Evolutionary conservation across 2,113 vertebrate genomes (phyloP).

Genomic region (Plectropomus leopardus): DNA sequence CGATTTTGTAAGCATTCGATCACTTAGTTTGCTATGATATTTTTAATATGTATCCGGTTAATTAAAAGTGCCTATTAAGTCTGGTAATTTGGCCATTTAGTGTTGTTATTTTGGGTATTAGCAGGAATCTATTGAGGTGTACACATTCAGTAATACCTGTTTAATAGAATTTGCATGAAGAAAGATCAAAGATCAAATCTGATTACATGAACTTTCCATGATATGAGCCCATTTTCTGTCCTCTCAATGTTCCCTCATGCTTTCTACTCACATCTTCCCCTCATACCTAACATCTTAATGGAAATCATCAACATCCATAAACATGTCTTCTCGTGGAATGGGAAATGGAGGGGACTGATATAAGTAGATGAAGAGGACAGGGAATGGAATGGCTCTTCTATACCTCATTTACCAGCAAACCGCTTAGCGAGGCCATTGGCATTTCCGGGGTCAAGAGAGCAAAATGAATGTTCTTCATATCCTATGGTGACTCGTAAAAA

Average conservation of each 20-base stretch:
- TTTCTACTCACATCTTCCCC: slow-evolving; percentile 46
- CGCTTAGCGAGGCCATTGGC: slow-evolving; percentile 81
- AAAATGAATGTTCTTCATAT: slow-evolving; percentile 74
- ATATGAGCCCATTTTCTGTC: slow-evolving; percentile 41
- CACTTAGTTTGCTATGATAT: slow-evolving; percentile 12
- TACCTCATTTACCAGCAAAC: slow-evolving; percentile 87
- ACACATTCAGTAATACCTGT: background rate
- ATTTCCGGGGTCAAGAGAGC: slow-evolving; percentile 85
- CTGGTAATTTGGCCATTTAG: slow-evolving; percentile 7
- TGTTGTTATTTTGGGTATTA: slow-evolving; percentile 22
- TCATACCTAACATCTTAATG: slow-evolving; percentile 66
- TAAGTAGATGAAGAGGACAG: slow-evolving; percentile 74
- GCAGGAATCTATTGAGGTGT: background rate
- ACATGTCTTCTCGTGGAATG: slow-evolving; percentile 80
- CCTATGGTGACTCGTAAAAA: slow-evolving; percentile 72
- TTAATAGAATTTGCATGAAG: slow-evolving; percentile 11
- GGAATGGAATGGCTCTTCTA: slow-evolving; percentile 75
- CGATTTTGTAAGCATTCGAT: slow-evolving; percentile 26
- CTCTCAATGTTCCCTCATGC: slow-evolving; percentile 34
- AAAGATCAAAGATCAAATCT: slow-evolving; percentile 29
- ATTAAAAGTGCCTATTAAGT: slow-evolving; percentile 17
- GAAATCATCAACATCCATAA: slow-evolving; percentile 72
- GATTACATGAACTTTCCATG: slow-evolving; percentile 28
- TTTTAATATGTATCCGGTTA: slow-evolving; percentile 29
- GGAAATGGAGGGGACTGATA: slow-evolving; percentile 79